These are phyloP conservation scores for Anabacerthia variegaticeps DNA, from an alignment of 2,797 vertebrate genomes.

Conservation along the genomic window DNA sequence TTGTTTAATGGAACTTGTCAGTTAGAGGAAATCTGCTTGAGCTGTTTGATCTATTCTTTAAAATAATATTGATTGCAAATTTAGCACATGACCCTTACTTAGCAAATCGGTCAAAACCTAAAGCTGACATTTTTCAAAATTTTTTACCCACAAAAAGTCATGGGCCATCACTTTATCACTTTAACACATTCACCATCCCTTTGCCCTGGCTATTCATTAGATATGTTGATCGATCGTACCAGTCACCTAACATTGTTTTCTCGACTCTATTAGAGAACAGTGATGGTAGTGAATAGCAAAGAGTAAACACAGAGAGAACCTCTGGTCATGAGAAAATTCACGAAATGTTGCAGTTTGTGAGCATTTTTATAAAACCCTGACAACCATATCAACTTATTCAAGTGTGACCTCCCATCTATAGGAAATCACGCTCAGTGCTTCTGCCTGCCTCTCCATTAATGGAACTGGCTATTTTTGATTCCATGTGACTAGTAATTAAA, in stretches of 20 bases:
- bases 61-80: constrained; percentile 68
- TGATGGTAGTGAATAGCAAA: not conserved
- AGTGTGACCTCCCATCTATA: not conserved
- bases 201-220: constrained; percentile 34
- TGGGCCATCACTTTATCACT: not conserved
- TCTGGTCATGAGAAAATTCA: constrained; percentile 5
- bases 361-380: constrained; percentile 9
- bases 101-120: not conserved
- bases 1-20: constrained; percentile 70
- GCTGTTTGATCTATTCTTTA: constrained; percentile 69
- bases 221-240: not conserved
- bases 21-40: constrained; percentile 64
- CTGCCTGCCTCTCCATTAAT: not conserved
- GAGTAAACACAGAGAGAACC: not conserved
- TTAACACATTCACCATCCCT: not conserved
- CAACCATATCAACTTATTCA: not conserved
- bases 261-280: not conserved
- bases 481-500: not conserved
- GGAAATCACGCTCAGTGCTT: not conserved
- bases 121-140: not conserved
- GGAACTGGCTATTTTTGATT: not conserved
- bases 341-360: not conserved
- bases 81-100: not conserved
- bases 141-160: not conserved
- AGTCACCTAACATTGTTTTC: constrained; percentile 48